Percentiles rank a stretch among this genome's conserved stretches.
phyloP scores from a whole-genome alignment of 2,888 invertebrate species.

The Callimorpha dominula region DNA sequence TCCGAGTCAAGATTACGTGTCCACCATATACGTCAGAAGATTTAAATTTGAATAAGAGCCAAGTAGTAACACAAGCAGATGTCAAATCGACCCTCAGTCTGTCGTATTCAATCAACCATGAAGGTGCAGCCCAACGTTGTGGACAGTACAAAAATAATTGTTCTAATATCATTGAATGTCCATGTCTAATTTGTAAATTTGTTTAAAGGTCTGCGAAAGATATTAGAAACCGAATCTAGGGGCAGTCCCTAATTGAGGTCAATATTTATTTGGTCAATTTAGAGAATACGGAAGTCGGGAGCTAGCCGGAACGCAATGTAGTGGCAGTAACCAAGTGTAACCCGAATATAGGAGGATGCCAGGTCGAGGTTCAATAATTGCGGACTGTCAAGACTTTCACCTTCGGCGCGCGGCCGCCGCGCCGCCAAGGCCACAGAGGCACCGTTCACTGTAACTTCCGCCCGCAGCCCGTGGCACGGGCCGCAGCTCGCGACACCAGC shows the following conservation, averaged over 20 bases:
- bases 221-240: neutral
- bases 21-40: conserved; percentile 49
- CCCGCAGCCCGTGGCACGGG: conserved; percentile 63
- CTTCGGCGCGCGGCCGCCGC: conserved; percentile 80
- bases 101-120: conserved; percentile 77
- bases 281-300: conserved; percentile 68
- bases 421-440: conserved; percentile 78
- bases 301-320: conserved; percentile 45
- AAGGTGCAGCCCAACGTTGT: conserved; percentile 66
- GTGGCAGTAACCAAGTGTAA: conserved; percentile 57
- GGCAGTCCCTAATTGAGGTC: conserved; percentile 31
- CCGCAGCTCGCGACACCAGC: conserved; percentile 50
- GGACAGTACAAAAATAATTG: conserved; percentile 49
- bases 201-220: conserved; percentile 12
- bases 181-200: conserved; percentile 33
- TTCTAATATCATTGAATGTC: conserved; percentile 37
- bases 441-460: conserved; percentile 80
- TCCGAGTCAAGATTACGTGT: conserved; percentile 7
- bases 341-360: conserved; percentile 72
- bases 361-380: conserved; percentile 84
- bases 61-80: conserved; percentile 72
- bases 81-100: conserved; percentile 75
- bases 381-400: conserved; percentile 83
- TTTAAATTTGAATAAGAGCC: conserved; percentile 79
- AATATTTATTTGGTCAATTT: conserved; percentile 34